Evolutionary conservation across 2,888 invertebrate genomes (phyloP).

Genomic region (Apocheima hispidaria): DNA sequence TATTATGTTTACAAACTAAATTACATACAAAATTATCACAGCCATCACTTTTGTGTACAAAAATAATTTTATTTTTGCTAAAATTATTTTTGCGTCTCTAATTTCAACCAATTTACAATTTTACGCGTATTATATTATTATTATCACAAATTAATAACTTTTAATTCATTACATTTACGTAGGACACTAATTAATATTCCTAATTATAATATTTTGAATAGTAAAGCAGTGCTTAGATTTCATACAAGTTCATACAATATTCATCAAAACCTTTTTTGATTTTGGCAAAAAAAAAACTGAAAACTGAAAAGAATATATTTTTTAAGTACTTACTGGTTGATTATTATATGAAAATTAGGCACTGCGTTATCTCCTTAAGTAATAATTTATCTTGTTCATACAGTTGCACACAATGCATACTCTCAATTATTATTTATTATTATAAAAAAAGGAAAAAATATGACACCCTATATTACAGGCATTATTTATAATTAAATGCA

Average conservation of each 20-base stretch:
- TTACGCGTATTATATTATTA: background rate
- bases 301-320: too few relatives aligned
- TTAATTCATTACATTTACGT: background rate
- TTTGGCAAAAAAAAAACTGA: too few relatives aligned
- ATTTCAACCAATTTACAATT: conserved; percentile 14
- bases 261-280: too few relatives aligned
- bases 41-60: conserved; percentile 48
- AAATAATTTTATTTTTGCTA: background rate
- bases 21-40: conserved; percentile 58
- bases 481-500: too few relatives aligned
- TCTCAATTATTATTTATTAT: background rate
- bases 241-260: too few relatives aligned
- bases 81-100: conserved; percentile 16
- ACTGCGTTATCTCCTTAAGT: too few relatives aligned
- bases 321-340: too few relatives aligned
- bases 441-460: background rate
- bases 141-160: conserved; percentile 16
- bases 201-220: too few relatives aligned
- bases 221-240: too few relatives aligned
- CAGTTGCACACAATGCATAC: conserved; percentile 11
- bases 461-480: too few relatives aligned
- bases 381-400: background rate
- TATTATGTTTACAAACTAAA: conserved; percentile 9
- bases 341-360: too few relatives aligned
- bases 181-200: too few relatives aligned